These are phyloP conservation scores for Danio tinwini DNA, from an alignment of 2,797 vertebrate species.

Conservation along the genomic window DNA sequence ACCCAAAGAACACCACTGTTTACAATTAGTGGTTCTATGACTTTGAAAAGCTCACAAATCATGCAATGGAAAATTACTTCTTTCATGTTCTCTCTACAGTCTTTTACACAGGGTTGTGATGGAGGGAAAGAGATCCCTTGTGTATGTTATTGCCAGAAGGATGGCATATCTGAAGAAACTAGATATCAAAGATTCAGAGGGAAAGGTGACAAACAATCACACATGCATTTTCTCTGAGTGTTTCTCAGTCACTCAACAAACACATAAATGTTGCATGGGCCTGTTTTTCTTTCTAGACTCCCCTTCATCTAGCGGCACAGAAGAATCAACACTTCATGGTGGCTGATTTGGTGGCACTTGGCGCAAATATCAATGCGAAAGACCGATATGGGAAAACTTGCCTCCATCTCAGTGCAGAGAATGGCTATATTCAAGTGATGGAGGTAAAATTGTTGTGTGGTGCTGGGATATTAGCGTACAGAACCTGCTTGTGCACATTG, in stretches of 20 bases:
- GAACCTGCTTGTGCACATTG: neutral
- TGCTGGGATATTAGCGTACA: neutral
- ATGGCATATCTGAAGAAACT: slow-evolving; percentile 78
- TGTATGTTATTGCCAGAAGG: slow-evolving; percentile 77
- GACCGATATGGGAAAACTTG: slow-evolving; percentile 82
- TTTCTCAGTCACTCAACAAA: neutral
- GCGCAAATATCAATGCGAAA: slow-evolving; percentile 78
- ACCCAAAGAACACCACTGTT: neutral
- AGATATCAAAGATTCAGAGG: slow-evolving; percentile 77
- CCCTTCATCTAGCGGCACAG: slow-evolving; percentile 84
- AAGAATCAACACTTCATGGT: slow-evolving; percentile 87
- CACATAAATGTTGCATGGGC: neutral
- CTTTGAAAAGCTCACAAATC: neutral
- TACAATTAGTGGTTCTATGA: neutral
- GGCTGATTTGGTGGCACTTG: slow-evolving; percentile 81
- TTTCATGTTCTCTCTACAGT: slow-evolving; percentile 10
- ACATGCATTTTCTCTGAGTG: neutral
- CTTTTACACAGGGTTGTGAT: slow-evolving; percentile 75
- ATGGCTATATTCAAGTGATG: slow-evolving; percentile 80
- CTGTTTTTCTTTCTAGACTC: slow-evolving; percentile 73
- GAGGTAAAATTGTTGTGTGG: slow-evolving; percentile 70
- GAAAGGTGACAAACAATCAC: slow-evolving; percentile 76
- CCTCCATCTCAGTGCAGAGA: slow-evolving; percentile 85
- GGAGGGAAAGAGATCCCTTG: slow-evolving; percentile 80
- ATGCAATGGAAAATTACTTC: neutral